A percentile compares a stretch with the other conserved stretches of the same genome.
Conservation (phyloP, 2,113 vertebrate species). For the Castor canadensis region DNA sequence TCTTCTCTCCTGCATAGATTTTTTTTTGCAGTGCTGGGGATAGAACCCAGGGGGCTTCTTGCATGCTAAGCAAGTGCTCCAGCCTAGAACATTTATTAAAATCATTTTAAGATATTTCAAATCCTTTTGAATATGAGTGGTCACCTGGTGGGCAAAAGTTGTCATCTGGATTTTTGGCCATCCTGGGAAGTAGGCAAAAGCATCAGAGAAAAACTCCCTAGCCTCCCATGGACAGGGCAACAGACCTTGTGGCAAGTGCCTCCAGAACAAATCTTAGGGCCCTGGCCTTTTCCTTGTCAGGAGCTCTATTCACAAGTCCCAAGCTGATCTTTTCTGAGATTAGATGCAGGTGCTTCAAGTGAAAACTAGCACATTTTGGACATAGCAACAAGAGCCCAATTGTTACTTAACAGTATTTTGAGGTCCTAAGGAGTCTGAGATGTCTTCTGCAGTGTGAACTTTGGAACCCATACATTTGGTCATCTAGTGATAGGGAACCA, state of each 20-base stretch:
- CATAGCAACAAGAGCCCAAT: not conserved
- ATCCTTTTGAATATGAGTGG: not conserved
- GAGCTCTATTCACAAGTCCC: not conserved
- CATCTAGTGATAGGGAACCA: not conserved
- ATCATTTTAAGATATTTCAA: not conserved
- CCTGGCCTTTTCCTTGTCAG: not conserved
- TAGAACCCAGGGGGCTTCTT: not conserved
- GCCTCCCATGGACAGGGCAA: not conserved
- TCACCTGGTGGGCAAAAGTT: not conserved
- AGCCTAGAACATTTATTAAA: not conserved
- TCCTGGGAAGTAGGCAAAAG: not conserved
- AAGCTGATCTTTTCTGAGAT: not conserved
- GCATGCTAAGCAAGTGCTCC: no score
- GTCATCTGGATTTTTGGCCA: not conserved
- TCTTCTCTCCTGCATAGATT: not conserved
- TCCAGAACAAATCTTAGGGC: not conserved
- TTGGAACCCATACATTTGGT: not conserved
- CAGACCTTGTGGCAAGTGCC: not conserved
- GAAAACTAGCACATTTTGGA: slow-evolving; percentile 3
- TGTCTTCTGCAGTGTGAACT: not conserved
- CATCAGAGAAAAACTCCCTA: not conserved
- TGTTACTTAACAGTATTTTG: not conserved
- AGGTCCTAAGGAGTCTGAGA: not conserved
- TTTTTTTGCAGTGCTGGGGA: not conserved
- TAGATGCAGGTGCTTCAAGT: not conserved